Conservation (phyloP, 2,113 vertebrate species). For the Peromyscus maniculatus region DNA sequence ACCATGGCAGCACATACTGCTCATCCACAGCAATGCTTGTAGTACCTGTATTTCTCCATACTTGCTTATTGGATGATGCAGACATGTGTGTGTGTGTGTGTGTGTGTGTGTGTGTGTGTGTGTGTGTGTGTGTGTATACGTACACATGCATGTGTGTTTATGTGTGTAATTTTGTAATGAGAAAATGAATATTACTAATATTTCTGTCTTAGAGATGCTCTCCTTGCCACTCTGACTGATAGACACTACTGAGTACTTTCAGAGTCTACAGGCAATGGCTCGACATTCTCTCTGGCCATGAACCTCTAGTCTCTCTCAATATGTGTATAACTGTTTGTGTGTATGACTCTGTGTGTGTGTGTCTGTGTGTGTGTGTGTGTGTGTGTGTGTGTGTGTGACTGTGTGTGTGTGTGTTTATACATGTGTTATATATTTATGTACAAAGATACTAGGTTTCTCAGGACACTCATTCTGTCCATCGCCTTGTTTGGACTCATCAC, state of each 20-base stretch:
- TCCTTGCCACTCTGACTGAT: background rate
- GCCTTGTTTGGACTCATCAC: background rate
- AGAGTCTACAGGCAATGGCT: no score
- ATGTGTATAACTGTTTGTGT: background rate
- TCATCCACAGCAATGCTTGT: background rate
- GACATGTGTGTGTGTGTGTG: no score
- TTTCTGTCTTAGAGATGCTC: background rate
- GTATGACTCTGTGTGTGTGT: no score
- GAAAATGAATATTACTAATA: accelerated
- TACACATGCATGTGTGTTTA: background rate
- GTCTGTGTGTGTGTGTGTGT: accelerated
- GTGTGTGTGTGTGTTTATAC: no score
- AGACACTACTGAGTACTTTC: background rate
- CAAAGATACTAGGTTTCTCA: background rate
- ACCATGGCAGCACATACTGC: no score
- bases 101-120: no score
- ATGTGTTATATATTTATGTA: background rate
- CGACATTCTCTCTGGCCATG: background rate
- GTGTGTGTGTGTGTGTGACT: accelerated
- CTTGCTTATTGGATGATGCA: background rate
- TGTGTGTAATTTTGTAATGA: background rate
- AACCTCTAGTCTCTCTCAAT: background rate
- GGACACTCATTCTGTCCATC: background rate
- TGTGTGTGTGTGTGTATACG: no score
- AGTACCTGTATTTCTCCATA: accelerated